These are phyloP conservation scores for Carcharodon carcharias DNA, from an alignment of 2,797 vertebrate genomes.

Conservation along the genomic window DNA sequence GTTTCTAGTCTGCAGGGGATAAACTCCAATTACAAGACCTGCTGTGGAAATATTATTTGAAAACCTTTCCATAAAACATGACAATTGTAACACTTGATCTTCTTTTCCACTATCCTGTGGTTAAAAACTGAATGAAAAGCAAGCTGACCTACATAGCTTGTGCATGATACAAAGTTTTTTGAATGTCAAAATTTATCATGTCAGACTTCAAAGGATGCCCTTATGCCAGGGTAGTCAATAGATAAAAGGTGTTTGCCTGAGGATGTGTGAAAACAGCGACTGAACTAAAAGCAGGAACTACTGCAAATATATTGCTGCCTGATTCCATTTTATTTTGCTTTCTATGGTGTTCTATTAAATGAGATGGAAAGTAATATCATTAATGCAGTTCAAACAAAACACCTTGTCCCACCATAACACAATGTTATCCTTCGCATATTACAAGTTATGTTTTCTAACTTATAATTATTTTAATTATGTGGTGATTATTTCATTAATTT, in stretches of 20 bases:
- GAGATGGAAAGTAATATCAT: neutral
- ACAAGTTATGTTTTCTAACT: neutral
- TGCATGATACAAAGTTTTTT: neutral
- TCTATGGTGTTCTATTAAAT: neutral
- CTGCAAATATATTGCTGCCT: neutral
- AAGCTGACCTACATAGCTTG: neutral
- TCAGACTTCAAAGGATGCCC: constrained; percentile 1
- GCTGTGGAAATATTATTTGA: constrained; percentile 11
- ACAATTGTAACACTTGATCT: neutral
- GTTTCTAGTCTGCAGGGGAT: neutral
- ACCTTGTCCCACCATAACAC: neutral
- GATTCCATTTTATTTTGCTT: neutral
- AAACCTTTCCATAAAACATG: neutral
- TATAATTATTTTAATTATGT: neutral
- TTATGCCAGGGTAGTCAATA: neutral
- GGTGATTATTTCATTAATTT: neutral
- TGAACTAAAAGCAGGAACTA: neutral
- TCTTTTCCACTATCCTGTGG: neutral
- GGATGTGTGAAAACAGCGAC: neutral
- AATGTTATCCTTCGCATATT: neutral
- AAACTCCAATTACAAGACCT: neutral
- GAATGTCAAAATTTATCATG: neutral
- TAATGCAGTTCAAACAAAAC: neutral
- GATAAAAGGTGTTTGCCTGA: neutral
- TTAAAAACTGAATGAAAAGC: constrained; percentile 19